These are phyloP conservation scores for Strongylocentrotus purpuratus DNA, from an alignment of 35 echinoderm and acorn worm genomes.

Conservation along the genomic window DNA sequence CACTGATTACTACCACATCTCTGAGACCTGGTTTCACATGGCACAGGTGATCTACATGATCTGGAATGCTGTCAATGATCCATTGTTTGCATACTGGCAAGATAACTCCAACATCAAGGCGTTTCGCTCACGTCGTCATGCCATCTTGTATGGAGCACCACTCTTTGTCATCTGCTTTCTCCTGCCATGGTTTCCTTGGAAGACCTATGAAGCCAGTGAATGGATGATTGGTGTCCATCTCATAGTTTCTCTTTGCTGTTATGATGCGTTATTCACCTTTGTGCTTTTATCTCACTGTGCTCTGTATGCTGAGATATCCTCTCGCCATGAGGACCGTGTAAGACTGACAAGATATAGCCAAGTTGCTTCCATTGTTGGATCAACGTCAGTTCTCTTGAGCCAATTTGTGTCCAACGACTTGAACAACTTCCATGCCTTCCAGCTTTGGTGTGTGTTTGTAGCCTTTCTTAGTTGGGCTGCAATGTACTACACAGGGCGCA, in stretches of 20 bases:
- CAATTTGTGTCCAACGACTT: constrained; percentile 78
- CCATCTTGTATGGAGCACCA: constrained; percentile 83
- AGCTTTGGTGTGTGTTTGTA: constrained; percentile 75
- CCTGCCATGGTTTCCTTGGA: constrained; percentile 97
- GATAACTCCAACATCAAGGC: constrained; percentile 72
- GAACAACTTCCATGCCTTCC: constrained; percentile 82
- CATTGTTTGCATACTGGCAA: constrained; percentile 83
- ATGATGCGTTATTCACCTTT: constrained; percentile 92
- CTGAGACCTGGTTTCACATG: constrained; percentile 76
- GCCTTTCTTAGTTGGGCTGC: constrained; percentile 78
- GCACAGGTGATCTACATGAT: constrained; percentile 74
- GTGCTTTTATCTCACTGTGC: constrained; percentile 87
- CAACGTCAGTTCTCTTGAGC: constrained; percentile 59
- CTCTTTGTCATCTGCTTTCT: constrained; percentile 80
- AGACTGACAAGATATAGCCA: constrained; percentile 74
- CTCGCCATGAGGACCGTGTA: constrained; percentile 71
- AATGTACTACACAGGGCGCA: constrained; percentile 77
- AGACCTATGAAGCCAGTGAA: constrained; percentile 61
- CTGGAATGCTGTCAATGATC: constrained; percentile 91
- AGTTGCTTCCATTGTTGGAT: constrained; percentile 72
- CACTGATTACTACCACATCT: constrained; percentile 68
- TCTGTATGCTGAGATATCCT: constrained; percentile 89
- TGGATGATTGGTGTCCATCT: constrained; percentile 86
- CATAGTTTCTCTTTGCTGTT: constrained; percentile 76
- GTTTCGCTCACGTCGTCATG: constrained; percentile 61